A percentile compares a stretch with the other conserved stretches of the same genome.
Evolutionary conservation across 2,797 vertebrate species (phyloP).

Genomic region (Schizothorax lantsangensis): DNA sequence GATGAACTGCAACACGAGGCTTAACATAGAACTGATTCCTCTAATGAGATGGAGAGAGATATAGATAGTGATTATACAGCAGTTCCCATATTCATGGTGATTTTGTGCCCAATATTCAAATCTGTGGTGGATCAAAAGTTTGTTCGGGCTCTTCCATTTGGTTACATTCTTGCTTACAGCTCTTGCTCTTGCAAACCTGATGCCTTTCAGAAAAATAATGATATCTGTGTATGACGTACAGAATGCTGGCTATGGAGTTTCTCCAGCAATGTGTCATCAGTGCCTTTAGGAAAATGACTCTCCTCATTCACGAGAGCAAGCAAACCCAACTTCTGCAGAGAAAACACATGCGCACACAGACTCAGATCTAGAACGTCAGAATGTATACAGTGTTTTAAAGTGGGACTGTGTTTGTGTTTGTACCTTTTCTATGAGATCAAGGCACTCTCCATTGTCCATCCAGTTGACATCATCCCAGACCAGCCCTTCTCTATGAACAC

Average conservation of each 20-base stretch:
- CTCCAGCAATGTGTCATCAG: slow-evolving; percentile 90
- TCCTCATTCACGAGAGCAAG: slow-evolving; percentile 97
- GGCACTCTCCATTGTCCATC: slow-evolving; percentile 97
- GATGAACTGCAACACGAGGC: slow-evolving; percentile 91
- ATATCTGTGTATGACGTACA: slow-evolving; percentile 73
- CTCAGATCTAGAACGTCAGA: not conserved
- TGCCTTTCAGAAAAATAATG: not conserved
- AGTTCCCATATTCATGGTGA: not conserved
- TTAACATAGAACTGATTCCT: slow-evolving; percentile 96
- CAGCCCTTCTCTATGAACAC: slow-evolving; percentile 84
- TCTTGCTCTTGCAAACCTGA: not conserved
- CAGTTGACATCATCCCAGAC: slow-evolving; percentile 95
- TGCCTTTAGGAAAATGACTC: slow-evolving; percentile 97
- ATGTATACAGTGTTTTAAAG: not conserved
- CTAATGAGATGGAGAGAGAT: slow-evolving; percentile 71
- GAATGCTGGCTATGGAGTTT: slow-evolving; percentile 93
- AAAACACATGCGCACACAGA: slow-evolving; percentile 41
- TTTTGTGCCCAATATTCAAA: not conserved
- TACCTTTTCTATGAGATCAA: slow-evolving; percentile 98
- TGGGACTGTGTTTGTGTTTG: slow-evolving; percentile 23
- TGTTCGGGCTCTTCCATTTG: not conserved
- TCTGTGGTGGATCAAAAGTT: not conserved
- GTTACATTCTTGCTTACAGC: not conserved
- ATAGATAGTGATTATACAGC: not conserved
- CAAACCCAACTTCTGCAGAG: slow-evolving; percentile 91